A percentile compares a stretch with the other conserved stretches of the same genome.
Conservation (phyloP, 2,797 vertebrate genomes). For the Simalia tracyae region DNA sequence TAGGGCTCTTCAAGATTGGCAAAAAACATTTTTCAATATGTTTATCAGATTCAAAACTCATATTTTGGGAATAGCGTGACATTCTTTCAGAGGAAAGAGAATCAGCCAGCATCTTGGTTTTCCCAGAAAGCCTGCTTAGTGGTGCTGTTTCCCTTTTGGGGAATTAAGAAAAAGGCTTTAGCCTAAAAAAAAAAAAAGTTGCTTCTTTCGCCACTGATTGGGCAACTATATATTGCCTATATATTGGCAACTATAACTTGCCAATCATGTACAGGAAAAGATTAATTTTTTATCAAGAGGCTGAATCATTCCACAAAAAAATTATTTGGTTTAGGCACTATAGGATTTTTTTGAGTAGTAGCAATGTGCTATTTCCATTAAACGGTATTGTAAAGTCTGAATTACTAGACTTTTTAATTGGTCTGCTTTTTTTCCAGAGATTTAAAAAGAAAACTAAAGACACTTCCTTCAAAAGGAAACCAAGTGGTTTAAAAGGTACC, state of each 20-base stretch:
- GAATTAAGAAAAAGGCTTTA: neutral
- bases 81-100: neutral
- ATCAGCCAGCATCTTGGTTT: neutral
- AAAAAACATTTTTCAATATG: neutral
- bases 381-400: neutral
- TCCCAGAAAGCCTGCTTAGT: neutral
- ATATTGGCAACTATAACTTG: neutral
- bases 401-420: neutral
- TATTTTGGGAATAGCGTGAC: neutral
- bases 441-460: neutral
- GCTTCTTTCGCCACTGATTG: neutral
- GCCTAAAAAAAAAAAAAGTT: neutral
- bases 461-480: neutral
- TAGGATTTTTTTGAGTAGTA: neutral
- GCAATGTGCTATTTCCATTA: neutral
- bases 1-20: neutral
- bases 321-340: neutral
- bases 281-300: neutral
- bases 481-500: neutral
- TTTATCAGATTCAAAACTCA: neutral
- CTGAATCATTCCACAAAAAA: neutral
- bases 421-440: neutral
- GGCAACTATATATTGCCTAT: too few relatives aligned
- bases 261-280: neutral
- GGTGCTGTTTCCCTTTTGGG: neutral